Percentiles rank a stretch among this genome's conserved stretches.
These are phyloP conservation scores for Amblyjoppa proteus DNA, from an alignment of 2,888 invertebrate species.

Conservation along the genomic window DNA sequence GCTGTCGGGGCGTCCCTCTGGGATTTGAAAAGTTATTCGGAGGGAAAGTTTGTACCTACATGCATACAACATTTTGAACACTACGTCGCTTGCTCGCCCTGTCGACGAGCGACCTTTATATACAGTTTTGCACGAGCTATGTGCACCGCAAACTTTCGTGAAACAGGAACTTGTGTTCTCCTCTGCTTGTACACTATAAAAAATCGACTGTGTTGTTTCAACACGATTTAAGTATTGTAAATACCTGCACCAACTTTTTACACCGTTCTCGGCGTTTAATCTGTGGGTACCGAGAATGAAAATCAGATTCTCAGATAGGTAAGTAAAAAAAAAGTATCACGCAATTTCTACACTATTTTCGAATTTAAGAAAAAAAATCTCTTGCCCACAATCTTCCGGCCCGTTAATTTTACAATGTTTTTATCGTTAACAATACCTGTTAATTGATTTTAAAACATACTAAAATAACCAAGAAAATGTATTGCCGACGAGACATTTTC, in stretches of 20 bases:
- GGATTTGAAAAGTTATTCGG: conserved; percentile 54
- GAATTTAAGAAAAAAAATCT: neutral
- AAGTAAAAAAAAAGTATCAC: too few relatives aligned
- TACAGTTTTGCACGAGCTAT: conserved; percentile 78
- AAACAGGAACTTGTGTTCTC: conserved; percentile 45
- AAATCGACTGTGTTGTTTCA: neutral
- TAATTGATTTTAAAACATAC: neutral
- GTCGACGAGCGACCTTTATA: conserved; percentile 74
- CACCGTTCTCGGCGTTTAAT: neutral
- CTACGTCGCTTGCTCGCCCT: conserved; percentile 65
- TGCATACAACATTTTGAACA: conserved; percentile 49
- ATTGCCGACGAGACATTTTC: neutral
- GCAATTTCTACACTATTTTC: too few relatives aligned
- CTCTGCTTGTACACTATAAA: neutral
- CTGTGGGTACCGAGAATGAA: neutral
- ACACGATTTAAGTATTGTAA: neutral
- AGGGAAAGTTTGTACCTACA: conserved; percentile 44
- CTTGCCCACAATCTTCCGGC: neutral
- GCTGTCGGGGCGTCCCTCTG: conserved; percentile 45
- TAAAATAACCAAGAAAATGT: neutral
- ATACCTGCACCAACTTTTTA: neutral
- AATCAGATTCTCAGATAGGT: neutral
- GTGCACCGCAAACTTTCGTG: conserved; percentile 76
- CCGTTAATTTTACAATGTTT: neutral
- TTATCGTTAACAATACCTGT: neutral